Evolutionary conservation across 2,888 invertebrate species (phyloP).

Genomic region (Horisme vitalbata): DNA sequence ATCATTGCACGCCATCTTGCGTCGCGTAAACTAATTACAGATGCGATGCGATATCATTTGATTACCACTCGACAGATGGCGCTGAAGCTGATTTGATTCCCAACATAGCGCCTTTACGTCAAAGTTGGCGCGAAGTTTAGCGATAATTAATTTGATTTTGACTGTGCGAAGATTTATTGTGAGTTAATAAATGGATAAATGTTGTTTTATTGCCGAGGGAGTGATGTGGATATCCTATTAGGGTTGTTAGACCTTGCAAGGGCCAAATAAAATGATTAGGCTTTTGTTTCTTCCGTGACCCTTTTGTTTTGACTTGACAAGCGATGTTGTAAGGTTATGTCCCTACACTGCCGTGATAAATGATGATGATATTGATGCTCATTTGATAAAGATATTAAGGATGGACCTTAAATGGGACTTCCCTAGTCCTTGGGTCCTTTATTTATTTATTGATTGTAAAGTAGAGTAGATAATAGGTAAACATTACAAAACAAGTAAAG

Average conservation of each 20-base stretch:
- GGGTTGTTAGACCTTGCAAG: not conserved
- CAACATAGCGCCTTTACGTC: slow-evolving; percentile 43
- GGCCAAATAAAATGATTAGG: slow-evolving; percentile 2
- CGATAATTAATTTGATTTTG: slow-evolving; percentile 70
- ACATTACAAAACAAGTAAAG: no score
- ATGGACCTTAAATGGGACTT: no score
- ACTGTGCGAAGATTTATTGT: slow-evolving; percentile 68
- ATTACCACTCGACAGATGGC: slow-evolving; percentile 71
- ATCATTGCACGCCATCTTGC: slow-evolving; percentile 53
- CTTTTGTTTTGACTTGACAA: not conserved
- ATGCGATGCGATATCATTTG: slow-evolving; percentile 72
- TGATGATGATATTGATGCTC: no score
- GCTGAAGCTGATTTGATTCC: slow-evolving; percentile 68
- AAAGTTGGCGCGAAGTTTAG: slow-evolving; percentile 58
- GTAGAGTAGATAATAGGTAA: no score
- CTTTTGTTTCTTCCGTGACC: not conserved
- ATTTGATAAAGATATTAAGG: no score
- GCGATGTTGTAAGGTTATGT: no score
- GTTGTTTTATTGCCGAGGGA: slow-evolving; percentile 40
- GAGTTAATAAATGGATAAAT: slow-evolving; percentile 57
- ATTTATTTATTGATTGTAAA: no score
- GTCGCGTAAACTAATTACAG: slow-evolving; percentile 68
- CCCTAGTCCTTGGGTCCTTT: no score
- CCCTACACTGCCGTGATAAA: no score
- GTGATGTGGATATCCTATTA: slow-evolving; percentile 27